Base-by-base conservation (phyloP, 2,888 invertebrate species). In the Laspeyria flexula region DNA sequence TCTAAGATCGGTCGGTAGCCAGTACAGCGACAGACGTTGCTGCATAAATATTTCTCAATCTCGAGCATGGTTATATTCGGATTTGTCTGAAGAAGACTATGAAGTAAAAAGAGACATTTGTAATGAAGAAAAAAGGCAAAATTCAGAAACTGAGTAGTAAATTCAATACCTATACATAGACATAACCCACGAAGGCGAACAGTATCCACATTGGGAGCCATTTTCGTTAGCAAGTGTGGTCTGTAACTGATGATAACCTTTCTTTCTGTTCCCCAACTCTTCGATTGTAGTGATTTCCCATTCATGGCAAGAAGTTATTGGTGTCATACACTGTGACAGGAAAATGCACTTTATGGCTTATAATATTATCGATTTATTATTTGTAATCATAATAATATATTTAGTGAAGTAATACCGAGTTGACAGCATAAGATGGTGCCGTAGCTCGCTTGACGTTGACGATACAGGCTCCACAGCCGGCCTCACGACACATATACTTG, bases 11-110 rank as follows among this genome's bases (percentile, higher is more conserved):
- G 94, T 1, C 96, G 90, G 68, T 96, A 96, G 0, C 96, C 96
- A 0, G 96, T 97, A 73, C 96, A 96, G 23, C 96, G 93, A 58
- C 96, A 96, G 6, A 96, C 93, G 62, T 96, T 96, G 51, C 96
- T 95, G 9, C 95, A 96, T 59, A 96, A 95, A 0, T 95, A 94
- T 60, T 95, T 94, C 75, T 96, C 96, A 27, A 96, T 92, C 69
- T 96, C 95, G n/a, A 62, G 39, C 64, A 73, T 71, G 1, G 73
- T 76, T 2, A 77, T 48, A 10, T 73, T 44, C 5, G 63, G 52
- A 23, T 63, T 63, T 0, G 46, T 42, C 44, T 65, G 50, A 1
- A 69, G 48, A 5, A 67, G 45, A 6, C 66, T 67, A 35, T 0
- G 37, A 55, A 35, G 0, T 34, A 9, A 10, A 10, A 41, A 9